phyloP scores from a whole-genome alignment of 2,888 invertebrate species.

The Tanytarsus gracilentus region DNA sequence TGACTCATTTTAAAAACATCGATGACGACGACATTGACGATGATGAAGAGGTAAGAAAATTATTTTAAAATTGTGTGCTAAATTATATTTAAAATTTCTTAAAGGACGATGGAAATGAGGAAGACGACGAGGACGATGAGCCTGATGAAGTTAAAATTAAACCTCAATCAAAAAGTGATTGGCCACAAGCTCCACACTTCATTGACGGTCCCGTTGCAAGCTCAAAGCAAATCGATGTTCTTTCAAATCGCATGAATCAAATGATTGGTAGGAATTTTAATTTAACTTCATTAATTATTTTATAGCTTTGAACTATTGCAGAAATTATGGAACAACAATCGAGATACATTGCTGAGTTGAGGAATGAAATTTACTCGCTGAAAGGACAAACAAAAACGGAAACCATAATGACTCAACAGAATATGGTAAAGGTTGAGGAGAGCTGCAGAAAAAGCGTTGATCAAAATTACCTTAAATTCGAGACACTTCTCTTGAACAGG shows the following conservation, averaged over 20 bases:
- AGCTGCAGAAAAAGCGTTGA: conserved; percentile 37
- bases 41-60: conserved; percentile 23
- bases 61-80: not conserved
- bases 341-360: conserved; percentile 44
- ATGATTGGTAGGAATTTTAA: conserved; percentile 36
- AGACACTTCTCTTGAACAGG: not conserved
- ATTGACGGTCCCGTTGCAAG: conserved; percentile 21
- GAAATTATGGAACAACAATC: conserved; percentile 46
- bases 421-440: conserved; percentile 20
- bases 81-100: not conserved
- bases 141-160: conserved; percentile 31
- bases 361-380: conserved; percentile 39
- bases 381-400: conserved; percentile 33
- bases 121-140: conserved; percentile 21
- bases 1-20: conserved; percentile 18
- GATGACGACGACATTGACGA: conserved; percentile 27
- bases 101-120: conserved; percentile 13
- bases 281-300: conserved; percentile 8
- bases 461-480: conserved; percentile 34
- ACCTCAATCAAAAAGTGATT: conserved; percentile 33
- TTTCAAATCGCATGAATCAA: conserved; percentile 38
- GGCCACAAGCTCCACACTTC: conserved; percentile 35
- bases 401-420: conserved; percentile 30
- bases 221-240: conserved; percentile 33
- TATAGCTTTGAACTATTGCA: conserved; percentile 33